A percentile compares a stretch with the other conserved stretches of the same genome.
Evolutionary conservation across 2,113 vertebrate genomes (phyloP).

Genomic region (Lepus europaeus): DNA sequence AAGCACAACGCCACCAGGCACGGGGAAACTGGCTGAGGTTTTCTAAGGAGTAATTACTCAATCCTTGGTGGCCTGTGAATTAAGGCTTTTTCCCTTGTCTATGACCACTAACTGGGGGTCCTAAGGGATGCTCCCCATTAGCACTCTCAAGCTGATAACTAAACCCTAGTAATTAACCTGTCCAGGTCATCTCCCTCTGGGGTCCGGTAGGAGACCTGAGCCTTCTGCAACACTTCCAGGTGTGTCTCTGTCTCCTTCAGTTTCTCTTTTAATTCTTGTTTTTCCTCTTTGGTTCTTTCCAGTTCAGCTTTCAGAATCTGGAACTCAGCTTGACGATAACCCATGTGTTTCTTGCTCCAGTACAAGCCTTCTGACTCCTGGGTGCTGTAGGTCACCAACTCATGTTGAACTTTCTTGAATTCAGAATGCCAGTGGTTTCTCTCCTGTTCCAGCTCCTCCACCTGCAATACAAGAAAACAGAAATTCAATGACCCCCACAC

Average conservation of each 20-base stretch:
- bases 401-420: conserved; percentile 83
- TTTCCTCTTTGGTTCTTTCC: conserved; percentile 79
- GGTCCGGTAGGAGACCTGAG: conserved; percentile 79
- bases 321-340: conserved; percentile 83
- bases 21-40: conserved; percentile 53
- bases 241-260: conserved; percentile 72
- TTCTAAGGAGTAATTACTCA: conserved; percentile 65
- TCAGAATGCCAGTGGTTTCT: conserved; percentile 83
- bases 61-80: conserved; percentile 68
- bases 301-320: conserved; percentile 83
- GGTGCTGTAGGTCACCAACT: conserved; percentile 76
- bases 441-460: conserved; percentile 81
- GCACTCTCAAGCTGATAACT: conserved; percentile 75
- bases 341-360: conserved; percentile 83
- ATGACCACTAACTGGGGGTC: conserved; percentile 55
- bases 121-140: conserved; percentile 69
- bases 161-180: conserved; percentile 80
- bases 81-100: conserved; percentile 71
- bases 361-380: conserved; percentile 79
- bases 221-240: conserved; percentile 73
- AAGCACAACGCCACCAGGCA: conserved; percentile 61
- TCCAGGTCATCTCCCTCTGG: conserved; percentile 79
- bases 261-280: conserved; percentile 77
- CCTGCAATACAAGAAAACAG: conserved; percentile 78
- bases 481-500: conserved; percentile 55